Evolutionary conservation across 2,113 vertebrate species (phyloP).

Genomic region (Perccottus glenii): DNA sequence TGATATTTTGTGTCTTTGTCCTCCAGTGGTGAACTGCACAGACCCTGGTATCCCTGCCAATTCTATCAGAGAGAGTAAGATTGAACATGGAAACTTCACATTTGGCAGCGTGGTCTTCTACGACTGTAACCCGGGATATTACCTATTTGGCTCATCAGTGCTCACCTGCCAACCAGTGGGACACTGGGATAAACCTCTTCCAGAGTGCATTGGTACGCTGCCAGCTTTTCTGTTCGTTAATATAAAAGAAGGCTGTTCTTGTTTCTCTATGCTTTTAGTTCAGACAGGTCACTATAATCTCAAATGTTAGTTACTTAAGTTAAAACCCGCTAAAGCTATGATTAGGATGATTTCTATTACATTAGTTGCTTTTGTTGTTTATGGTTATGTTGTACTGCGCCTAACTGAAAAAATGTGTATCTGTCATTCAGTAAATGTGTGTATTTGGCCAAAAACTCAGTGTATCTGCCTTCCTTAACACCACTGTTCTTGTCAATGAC

Average conservation of each 20-base stretch:
- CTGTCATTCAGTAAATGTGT: conserved; percentile 8
- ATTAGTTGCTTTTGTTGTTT: conserved; percentile 22
- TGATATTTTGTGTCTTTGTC: conserved; percentile 26
- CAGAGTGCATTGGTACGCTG: conserved; percentile 94
- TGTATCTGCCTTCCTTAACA: too few relatives aligned
- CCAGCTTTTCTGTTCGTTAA: conserved; percentile 19
- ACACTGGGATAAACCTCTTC: conserved; percentile 96
- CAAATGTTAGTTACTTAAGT: conserved; percentile 16
- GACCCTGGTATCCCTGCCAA: conserved; percentile 96
- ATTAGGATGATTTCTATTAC: conserved; percentile 42
- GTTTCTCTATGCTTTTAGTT: conserved; percentile 3
- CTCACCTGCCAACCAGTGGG: conserved; percentile 93
- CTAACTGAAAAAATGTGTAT: conserved; percentile 38
- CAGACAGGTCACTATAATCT: too few relatives aligned
- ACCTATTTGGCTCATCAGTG: conserved; percentile 94
- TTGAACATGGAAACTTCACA: conserved; percentile 96
- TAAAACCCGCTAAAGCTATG: conserved; percentile 23
- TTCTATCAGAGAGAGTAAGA: conserved; percentile 97
- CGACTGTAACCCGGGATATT: conserved; percentile 96
- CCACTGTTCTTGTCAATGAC: conserved; percentile 12
- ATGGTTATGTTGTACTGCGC: conserved; percentile 22
- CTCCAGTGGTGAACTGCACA: conserved; percentile 93
- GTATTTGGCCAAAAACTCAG: conserved; percentile 13
- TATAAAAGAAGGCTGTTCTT: not conserved
- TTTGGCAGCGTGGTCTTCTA: conserved; percentile 97